Evolutionary conservation across 2,797 vertebrate species (phyloP), one percentile per base, ranked within the genome.

Genomic region (Lacerta agilis): DNA sequence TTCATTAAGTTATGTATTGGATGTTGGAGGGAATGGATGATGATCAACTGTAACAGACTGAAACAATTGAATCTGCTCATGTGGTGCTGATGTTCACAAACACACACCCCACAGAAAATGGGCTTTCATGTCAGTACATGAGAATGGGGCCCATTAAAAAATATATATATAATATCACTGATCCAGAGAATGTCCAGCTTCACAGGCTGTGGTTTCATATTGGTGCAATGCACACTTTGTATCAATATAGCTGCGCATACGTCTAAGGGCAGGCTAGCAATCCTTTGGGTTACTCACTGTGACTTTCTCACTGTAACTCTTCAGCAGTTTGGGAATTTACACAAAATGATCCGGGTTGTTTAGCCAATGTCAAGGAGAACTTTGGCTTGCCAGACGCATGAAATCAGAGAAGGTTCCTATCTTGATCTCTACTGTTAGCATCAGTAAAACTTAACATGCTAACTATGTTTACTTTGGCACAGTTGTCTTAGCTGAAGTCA

Each of bases 391-490:
- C 75, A 86, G 23, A 61, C 23, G 25, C 13, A 33, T 79, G 85
- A 69, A 86, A 86, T 36, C 11, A 23, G 64, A 86, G 71, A 45
- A 13, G 55, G 17, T 82, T 82, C 55, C 4, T 86, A 80, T 79
- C 77, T 38, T 7, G 33, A 67, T 79, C 64, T 79, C 45, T 73
- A n/a, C 55, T 82, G 86, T 87, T 82, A 66, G 71, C 86, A 87
- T 82, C 71, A 36, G 79, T 82, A 82, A 75, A 82, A 82, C 75
- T 45, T 64, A 87, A 76, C 79, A 75, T 87, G 79, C 85, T 43
- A 87, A 64, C 75, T 36, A 82, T 76, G 86, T 87, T 82, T 85
- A 86, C 43, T 76, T 81, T 82, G 83, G 78, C 83, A 80, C 25
- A 41, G 23, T 79, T 55, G 11, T 11, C 11, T 86, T 20, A 33